phyloP scores from a whole-genome alignment of 2,113 vertebrate genomes.

The Melanocharis versteri region DNA sequence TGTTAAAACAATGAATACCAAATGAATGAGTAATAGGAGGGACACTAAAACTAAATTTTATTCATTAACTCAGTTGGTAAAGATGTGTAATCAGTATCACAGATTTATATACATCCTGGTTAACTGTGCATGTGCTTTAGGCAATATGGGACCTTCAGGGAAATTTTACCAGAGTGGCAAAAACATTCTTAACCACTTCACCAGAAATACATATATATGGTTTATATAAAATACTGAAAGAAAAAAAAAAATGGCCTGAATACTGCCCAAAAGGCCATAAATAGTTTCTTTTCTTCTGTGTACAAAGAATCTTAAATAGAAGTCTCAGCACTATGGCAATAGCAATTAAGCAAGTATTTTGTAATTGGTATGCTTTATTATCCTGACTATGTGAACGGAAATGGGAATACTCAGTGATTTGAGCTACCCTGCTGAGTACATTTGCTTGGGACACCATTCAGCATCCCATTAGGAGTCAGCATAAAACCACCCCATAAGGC shows the following conservation, averaged over 20 bases:
- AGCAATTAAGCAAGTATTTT: neutral
- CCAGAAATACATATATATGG: neutral
- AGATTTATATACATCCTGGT: neutral
- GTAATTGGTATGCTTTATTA: neutral
- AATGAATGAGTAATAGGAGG: conserved; percentile 47
- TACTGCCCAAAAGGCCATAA: neutral
- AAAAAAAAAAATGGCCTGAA: neutral
- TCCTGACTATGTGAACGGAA: neutral
- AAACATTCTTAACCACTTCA: neutral
- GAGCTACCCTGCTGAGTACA: neutral
- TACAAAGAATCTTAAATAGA: neutral
- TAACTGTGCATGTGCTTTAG: neutral
- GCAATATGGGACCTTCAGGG: neutral
- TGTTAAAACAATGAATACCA: conserved; percentile 51
- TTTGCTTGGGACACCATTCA: neutral
- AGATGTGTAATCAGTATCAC: neutral
- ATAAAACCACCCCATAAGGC: neutral
- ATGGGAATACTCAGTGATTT: neutral
- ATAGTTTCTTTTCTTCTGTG: neutral
- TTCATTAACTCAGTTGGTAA: neutral
- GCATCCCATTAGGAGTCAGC: neutral
- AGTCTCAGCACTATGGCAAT: neutral
- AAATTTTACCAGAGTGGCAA: neutral
- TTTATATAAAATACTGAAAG: neutral
- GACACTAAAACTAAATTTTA: conserved; percentile 20